Percentiles rank a stretch among this genome's conserved stretches.
Evolutionary conservation across 1,140 invertebrate species (phyloP).

Genomic region (Phenacoccus solenopsis): DNA sequence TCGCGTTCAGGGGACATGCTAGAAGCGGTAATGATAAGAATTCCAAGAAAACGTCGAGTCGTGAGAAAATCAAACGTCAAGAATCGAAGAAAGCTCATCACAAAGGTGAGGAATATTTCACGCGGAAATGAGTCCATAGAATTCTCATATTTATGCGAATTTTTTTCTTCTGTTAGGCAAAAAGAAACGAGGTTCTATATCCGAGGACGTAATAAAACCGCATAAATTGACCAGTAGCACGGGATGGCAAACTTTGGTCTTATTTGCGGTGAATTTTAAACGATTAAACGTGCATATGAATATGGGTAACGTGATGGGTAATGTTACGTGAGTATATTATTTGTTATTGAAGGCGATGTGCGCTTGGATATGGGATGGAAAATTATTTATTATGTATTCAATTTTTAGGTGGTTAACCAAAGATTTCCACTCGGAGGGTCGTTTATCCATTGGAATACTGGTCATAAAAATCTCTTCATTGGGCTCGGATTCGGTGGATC

Average conservation of each 20-base stretch:
- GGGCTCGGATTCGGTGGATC: constrained; percentile 79
- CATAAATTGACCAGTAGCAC: constrained; percentile 29
- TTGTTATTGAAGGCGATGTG: too few relatives aligned
- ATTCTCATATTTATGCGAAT: too few relatives aligned
- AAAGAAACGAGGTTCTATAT: background rate
- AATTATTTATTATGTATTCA: too few relatives aligned
- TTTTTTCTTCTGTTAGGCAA: too few relatives aligned
- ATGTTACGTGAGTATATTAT: constrained; percentile 52
- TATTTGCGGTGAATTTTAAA: constrained; percentile 92
- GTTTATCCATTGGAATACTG: constrained; percentile 83
- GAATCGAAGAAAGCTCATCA: constrained; percentile 5
- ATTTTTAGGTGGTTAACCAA: constrained; percentile 69
- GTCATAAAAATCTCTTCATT: constrained; percentile 86
- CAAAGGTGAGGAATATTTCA: too few relatives aligned
- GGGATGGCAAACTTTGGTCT: constrained; percentile 86
- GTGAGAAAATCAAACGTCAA: constrained; percentile 11
- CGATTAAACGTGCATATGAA: constrained; percentile 94
- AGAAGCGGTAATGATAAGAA: background rate
- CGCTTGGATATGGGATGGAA: too few relatives aligned
- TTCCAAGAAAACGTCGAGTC: background rate
- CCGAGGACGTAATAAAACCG: constrained; percentile 20
- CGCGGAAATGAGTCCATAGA: too few relatives aligned
- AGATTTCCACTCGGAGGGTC: constrained; percentile 77
- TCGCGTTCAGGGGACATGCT: too few relatives aligned
- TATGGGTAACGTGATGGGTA: constrained; percentile 98